Conservation (phyloP, 2,113 vertebrate genomes). For the Macaca nemestrina region DNA sequence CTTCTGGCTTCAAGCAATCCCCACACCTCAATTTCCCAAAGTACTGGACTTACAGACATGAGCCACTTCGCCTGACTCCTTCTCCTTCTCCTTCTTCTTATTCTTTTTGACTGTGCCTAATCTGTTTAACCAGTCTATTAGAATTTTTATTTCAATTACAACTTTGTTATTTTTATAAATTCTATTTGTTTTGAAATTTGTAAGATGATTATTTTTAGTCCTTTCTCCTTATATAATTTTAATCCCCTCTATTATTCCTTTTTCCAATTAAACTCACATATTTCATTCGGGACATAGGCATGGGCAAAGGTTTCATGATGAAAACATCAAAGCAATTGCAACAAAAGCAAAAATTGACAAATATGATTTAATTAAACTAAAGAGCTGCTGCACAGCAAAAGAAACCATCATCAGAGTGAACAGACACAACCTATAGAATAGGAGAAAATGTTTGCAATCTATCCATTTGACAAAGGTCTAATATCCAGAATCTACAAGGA, state of each 20-base stretch:
- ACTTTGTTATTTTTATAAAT: constrained; percentile 17
- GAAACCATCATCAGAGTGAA: no score
- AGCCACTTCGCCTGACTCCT: background rate
- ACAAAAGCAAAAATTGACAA: no score
- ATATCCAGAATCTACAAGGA: no score
- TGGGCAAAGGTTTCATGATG: no score
- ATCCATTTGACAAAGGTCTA: no score
- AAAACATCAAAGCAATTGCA: no score
- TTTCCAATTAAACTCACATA: background rate
- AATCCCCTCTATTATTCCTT: background rate
- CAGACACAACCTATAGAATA: no score
- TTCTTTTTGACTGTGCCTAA: background rate
- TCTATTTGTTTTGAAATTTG: constrained; percentile 41
- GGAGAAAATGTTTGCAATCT: no score
- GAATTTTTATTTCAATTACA: constrained; percentile 11
- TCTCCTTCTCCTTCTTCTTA: background rate
- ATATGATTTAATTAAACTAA: no score
- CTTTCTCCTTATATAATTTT: background rate
- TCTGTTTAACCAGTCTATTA: background rate
- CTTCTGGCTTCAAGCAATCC: no score
- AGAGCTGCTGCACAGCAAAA: no score
- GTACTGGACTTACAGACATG: background rate
- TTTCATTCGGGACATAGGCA: background rate
- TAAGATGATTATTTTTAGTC: background rate
- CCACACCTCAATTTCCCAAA: no score